Percentiles rank a stretch among this genome's conserved stretches.
phyloP scores from a whole-genome alignment of 2,797 vertebrate species.

The Acanthurus leucopareius region DNA sequence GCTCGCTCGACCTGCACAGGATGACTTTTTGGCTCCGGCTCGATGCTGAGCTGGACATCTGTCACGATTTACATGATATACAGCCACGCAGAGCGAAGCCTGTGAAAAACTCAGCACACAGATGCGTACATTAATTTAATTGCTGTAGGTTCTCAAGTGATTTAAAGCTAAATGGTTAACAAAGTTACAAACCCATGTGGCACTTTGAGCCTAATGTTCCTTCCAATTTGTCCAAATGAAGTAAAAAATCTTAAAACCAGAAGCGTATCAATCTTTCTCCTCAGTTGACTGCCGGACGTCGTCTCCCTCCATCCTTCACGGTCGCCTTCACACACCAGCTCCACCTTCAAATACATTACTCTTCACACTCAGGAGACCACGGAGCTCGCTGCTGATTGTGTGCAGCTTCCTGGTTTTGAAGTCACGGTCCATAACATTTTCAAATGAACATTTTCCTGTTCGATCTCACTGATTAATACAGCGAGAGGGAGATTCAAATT shows the following conservation, averaged over 20 bases:
- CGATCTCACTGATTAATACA: not conserved
- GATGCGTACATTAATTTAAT: slow-evolving; percentile 42
- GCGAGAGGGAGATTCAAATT: not conserved
- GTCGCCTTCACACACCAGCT: not conserved
- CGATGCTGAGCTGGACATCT: slow-evolving; percentile 56
- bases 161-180: slow-evolving; percentile 22
- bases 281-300: not conserved
- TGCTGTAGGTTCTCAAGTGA: not conserved
- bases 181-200: not conserved
- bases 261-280: not conserved
- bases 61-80: slow-evolving; percentile 38
- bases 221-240: not conserved
- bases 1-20: slow-evolving; percentile 36
- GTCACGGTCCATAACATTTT: not conserved
- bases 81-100: slow-evolving; percentile 15
- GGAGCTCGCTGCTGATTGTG: not conserved
- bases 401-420: not conserved
- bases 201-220: not conserved
- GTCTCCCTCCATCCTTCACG: slow-evolving; percentile 14
- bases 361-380: not conserved
- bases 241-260: slow-evolving; percentile 2
- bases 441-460: not conserved
- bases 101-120: slow-evolving; percentile 17
- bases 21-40: slow-evolving; percentile 45
- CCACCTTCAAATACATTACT: slow-evolving; percentile 21